Percentiles rank a stretch among this genome's conserved stretches.
Evolutionary conservation across 2,113 vertebrate species (phyloP).

Genomic region (Etheostoma spectabile): DNA sequence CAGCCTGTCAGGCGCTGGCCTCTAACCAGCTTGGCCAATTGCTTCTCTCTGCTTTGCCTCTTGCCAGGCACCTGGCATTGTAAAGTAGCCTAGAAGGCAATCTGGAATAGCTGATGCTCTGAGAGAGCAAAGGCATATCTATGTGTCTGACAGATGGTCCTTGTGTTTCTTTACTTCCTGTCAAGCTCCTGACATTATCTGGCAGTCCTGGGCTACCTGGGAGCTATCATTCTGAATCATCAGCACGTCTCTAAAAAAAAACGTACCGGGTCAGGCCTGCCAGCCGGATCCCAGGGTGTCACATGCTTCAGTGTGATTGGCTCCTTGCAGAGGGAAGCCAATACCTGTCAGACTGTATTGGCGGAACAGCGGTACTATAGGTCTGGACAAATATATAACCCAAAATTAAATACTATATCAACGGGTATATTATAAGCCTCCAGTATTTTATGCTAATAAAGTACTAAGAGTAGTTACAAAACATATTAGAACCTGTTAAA

Average conservation of each 20-base stretch:
- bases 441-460: neutral
- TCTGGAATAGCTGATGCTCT: conserved; percentile 15
- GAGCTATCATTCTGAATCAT: conserved; percentile 10
- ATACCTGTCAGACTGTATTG: neutral
- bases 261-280: neutral
- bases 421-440: neutral
- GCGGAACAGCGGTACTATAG: neutral
- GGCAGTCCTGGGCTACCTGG: neutral
- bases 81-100: conserved; percentile 7
- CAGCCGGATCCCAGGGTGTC: neutral
- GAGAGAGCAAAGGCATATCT: conserved; percentile 17
- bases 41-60: neutral
- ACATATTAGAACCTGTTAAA: neutral
- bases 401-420: neutral
- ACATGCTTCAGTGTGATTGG: neutral
- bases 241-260: neutral
- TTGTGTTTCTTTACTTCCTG: conserved; percentile 20
- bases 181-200: conserved; percentile 15
- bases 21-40: neutral
- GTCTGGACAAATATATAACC: too few relatives aligned
- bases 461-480: too few relatives aligned
- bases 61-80: conserved; percentile 8
- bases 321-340: neutral
- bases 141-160: conserved; percentile 15
- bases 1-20: neutral